Base-by-base conservation (phyloP, 2,888 invertebrate species). In the Aspidiotus rigidus region DNA sequence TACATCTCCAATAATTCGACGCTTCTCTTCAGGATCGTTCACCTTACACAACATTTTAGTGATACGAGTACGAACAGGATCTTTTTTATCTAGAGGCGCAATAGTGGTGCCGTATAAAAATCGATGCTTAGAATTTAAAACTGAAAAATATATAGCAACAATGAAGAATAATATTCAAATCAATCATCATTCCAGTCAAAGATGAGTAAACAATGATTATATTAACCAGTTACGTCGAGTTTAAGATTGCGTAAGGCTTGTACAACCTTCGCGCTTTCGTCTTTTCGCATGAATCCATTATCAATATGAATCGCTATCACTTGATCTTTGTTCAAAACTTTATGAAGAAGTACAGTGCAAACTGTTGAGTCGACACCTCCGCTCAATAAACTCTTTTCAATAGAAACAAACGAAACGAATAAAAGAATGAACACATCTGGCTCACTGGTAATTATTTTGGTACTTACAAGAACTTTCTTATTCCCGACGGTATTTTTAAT, bases 321-420 rank as follows among this genome's bases (percentile, higher is more conserved):
- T 79, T 95, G 93, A 75, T 91, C 89, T 40, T 39, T 11, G 71
- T 86, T 84, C 63, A 99, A 82, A 10, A 98, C 95, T 78, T 89
- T 89, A 78, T 92, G 88, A 66, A 99, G 82, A 71, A 99, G 81
- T 28, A 97, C 97, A 40, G 97, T 97, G 81, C 98, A 99, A 10
- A 99, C 99, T n/a, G 98, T 94, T 0, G 98, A 99, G 80, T 99
- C 99, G 7, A 99, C 99, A 40, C 99, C 99, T 17, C 99, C 99
- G 78, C 97, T 97, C 67, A 96, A 88, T 76, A 97, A 80, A 78
- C 94, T 85, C 88, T 95, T n/a, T 53, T n/a, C 13, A 28, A 11
- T 15, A 15, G 17, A 15, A 57, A 57, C 13, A 57, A 2, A 11
- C 10, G 57, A 57, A 2, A 11, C 10, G 57, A 2, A 16, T 11